Base-by-base conservation (phyloP, 2,888 invertebrate genomes). In the Theodoxus fluviatilis region DNA sequence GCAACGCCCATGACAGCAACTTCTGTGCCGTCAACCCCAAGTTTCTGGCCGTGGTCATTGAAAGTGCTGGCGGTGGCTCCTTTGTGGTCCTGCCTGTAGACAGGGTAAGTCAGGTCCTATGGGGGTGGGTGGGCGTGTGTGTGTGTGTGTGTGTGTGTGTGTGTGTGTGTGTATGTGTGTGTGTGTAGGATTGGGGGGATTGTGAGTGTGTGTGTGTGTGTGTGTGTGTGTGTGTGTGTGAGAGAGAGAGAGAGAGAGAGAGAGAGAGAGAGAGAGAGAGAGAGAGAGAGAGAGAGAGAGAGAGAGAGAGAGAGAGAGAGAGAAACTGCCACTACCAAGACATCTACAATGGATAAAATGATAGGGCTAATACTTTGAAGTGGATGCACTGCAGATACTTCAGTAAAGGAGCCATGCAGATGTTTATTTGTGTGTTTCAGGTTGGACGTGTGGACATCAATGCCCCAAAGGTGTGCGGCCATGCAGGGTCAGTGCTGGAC, bases 1-100 rank as follows among this genome's bases (percentile, higher is more conserved):
- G 97, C 88, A 89, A 88, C 78, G 96, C 96, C 86, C 98, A 98
- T 94, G 98, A 98, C 88, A 95, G 96, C 75, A 96, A 96, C 78
- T 98, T 98, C 89, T 98, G 97, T 90, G 95, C 96, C 79, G 97
- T 98, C 83, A 98, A 98, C 89, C 98, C 98, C 66, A 97, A 96
- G 89, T 97, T 96, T 89, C 90, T 98, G 86, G 97, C 98, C 78
- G 95, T 97, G 84, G 97, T 97, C 86, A 96, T 96, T 63, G 98
- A 98, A 88, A 95, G 95, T 68, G 96, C 80, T 3, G 95, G 95
- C 0, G 87, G 86, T n/a, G 95, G 95, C 7, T 94, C 95, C 9
- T 98, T 98, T 87, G 89, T 95, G n/a, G 95, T 96, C 25, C 89
- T 97, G 77, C 96, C 96, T 3, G 90, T 96, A 76, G 93, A 94